phyloP scores from a whole-genome alignment of 1,140 invertebrate genomes.

The Sminthurinus signatus region DNA sequence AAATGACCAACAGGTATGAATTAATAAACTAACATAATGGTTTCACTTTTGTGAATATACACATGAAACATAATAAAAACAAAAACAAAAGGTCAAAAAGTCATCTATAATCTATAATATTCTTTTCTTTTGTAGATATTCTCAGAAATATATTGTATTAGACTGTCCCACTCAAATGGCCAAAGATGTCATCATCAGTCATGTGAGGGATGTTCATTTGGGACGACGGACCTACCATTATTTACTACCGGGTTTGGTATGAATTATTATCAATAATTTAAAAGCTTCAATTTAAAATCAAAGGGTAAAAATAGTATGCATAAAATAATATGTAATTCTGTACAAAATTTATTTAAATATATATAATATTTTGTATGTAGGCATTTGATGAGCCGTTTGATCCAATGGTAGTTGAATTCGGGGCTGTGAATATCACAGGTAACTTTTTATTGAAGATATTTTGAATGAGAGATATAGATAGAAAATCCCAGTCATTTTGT shows the following conservation, averaged over 20 bases:
- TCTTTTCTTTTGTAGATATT: slow-evolving; percentile 20
- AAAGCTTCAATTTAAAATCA: not conserved
- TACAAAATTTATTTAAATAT: not conserved
- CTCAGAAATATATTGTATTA: slow-evolving; percentile 47
- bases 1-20: slow-evolving; percentile 30
- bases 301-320: too few species aligned
- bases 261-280: not conserved
- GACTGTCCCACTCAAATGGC: slow-evolving; percentile 47
- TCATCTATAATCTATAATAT: too few species aligned
- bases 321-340: not conserved
- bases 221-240: slow-evolving; percentile 50
- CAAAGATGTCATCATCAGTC: slow-evolving; percentile 47
- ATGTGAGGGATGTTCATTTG: slow-evolving; percentile 48
- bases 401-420: slow-evolving; percentile 27
- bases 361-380: slow-evolving; percentile 4
- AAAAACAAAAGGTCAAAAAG: too few species aligned
- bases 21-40: not conserved
- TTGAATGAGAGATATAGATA: too few species aligned
- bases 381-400: slow-evolving; percentile 41
- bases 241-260: slow-evolving; percentile 48
- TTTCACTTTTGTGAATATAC: too few species aligned
- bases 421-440: slow-evolving; percentile 80
- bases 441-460: too few species aligned
- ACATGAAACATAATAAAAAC: too few species aligned
- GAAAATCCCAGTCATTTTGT: too few species aligned